Percentiles rank a stretch among this genome's conserved stretches.
Conservation (phyloP, 2,888 invertebrate species). For the Drosophila austrosaltans region DNA sequence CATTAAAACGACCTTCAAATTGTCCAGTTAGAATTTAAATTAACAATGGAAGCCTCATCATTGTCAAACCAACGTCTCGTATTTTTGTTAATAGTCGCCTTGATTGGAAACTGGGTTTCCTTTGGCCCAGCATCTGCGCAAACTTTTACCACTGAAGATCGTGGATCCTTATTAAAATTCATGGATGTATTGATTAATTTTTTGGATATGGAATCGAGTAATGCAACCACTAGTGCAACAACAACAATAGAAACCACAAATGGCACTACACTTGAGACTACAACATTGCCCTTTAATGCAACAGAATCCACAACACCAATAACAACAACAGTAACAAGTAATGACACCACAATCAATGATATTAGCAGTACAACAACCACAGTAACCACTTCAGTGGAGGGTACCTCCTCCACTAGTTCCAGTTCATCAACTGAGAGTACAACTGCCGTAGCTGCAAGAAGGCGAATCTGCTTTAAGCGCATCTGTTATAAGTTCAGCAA, state of each 20-base stretch:
- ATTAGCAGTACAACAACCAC: neutral
- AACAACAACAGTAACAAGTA: neutral
- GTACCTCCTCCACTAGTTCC: neutral
- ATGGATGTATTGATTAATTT: slow-evolving; percentile 60
- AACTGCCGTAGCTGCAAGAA: slow-evolving; percentile 19
- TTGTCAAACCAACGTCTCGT: slow-evolving; percentile 45
- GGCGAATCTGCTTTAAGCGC: slow-evolving; percentile 65
- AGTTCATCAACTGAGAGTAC: neutral
- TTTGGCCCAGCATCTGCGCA: slow-evolving; percentile 41
- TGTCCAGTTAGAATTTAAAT: slow-evolving; percentile 55
- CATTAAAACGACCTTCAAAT: slow-evolving; percentile 11
- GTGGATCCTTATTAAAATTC: slow-evolving; percentile 55
- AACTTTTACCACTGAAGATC: slow-evolving; percentile 57
- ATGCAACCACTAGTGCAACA: slow-evolving; percentile 25
- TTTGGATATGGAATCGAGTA: slow-evolving; percentile 49
- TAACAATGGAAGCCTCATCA: slow-evolving; percentile 43
- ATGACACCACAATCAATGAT: neutral
- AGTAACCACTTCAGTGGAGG: neutral
- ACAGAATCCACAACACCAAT: slow-evolving; percentile 14
- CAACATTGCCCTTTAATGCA: slow-evolving; percentile 2
- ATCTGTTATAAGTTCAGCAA: slow-evolving; percentile 63
- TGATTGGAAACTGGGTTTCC: slow-evolving; percentile 17
- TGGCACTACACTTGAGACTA: slow-evolving; percentile 43
- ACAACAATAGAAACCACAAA: slow-evolving; percentile 5
- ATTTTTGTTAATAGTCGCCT: slow-evolving; percentile 43